Evolutionary conservation across 2,797 vertebrate genomes (phyloP), one percentile per base, ranked within the genome.

Genomic region (Hirundo rustica): DNA sequence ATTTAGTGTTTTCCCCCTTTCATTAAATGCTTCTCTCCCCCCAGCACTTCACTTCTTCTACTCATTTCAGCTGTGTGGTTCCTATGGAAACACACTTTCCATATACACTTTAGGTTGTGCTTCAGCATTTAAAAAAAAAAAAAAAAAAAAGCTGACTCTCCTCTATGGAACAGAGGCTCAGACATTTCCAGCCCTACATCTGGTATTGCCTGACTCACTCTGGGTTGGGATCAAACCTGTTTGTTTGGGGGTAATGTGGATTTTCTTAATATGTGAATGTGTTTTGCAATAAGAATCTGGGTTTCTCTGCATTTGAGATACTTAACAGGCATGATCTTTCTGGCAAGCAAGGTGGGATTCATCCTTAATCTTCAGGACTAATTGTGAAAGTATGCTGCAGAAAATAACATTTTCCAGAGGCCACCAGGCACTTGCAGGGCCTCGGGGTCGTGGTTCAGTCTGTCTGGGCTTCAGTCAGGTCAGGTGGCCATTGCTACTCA

Each of bases 41-140:
- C 57, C 54, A 61, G 76, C 66, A 16, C 61, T 88, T 84, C 79
- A 55, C 11, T 61, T 80, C 81, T 96, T 84, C 79, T 89, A 71
- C 94, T 93, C 91, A 65, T 93, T 92, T 93, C 88, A 76, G 88
- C 91, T 71, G 10, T 89, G 85, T 58, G 85, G 96, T 97, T 97
- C 88, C 96, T 95, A 97, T 97, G 94, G 96, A 80, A 96, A 97
- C 95, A 58, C 80, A 67, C 53, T 94, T 94, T 67, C 73, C 88
- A 61, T 97, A 95, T 74, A 93, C 91, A 64, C 94, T 90, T 94
- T 82, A 65, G 67, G 67, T 88, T 95, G 82, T 90, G 83, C 71
- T 95, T 81, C 88, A 73, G 77, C 62, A 66, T 66, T 22, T 30
- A 48, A 72, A 60, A 30, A 16, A 86, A 88, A 85, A 62, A 55